Conservation (phyloP, 2,888 invertebrate genomes). For the Allygus modestus region DNA sequence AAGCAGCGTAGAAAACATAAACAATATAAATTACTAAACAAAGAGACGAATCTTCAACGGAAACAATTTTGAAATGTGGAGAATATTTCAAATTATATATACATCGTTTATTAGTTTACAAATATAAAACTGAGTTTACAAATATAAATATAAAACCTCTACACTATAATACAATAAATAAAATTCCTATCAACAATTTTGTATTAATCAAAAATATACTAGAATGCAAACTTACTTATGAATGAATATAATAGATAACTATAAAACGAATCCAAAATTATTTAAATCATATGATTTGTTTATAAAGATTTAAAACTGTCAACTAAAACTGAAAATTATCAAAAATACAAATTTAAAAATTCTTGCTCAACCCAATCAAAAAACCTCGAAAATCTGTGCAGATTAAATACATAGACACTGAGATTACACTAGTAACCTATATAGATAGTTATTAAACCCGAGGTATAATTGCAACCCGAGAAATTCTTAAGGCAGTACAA, state of each 20-base stretch:
- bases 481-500: slow-evolving; percentile 20
- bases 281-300: no score
- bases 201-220: not conserved
- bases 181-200: not conserved
- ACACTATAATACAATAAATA: slow-evolving; percentile 25
- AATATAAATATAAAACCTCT: not conserved
- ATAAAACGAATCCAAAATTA: no score
- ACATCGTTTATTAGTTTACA: not conserved
- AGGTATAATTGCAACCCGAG: no score
- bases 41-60: not conserved
- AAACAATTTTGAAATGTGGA: not conserved
- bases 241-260: no score
- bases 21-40: slow-evolving; percentile 25
- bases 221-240: not conserved
- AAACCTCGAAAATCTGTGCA: no score
- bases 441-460: no score
- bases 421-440: no score
- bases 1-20: slow-evolving; percentile 17
- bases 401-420: no score
- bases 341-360: no score
- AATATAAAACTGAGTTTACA: not conserved
- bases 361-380: no score
- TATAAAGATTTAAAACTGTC: no score
- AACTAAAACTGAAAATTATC: no score
- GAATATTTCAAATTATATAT: not conserved